phyloP scores from a whole-genome alignment of 2,797 vertebrate genomes.

The Sorex maritimensis region DNA sequence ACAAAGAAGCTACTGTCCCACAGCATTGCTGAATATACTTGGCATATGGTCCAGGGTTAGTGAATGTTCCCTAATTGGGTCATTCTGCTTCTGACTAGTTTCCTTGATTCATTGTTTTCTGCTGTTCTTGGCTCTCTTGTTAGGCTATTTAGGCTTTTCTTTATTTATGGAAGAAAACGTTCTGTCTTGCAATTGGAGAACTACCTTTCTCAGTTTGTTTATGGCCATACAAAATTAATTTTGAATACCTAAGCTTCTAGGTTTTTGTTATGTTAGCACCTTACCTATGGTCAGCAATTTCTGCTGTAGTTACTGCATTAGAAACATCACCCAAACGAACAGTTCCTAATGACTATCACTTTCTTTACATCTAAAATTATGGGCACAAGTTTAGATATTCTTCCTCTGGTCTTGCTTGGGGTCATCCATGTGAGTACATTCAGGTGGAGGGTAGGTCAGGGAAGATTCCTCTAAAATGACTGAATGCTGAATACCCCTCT shows the following conservation, averaged over 20 bases:
- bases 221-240: constrained; percentile 38
- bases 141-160: neutral
- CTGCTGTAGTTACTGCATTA: neutral
- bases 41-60: neutral
- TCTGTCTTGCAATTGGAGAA: neutral
- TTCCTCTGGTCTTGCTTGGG: neutral
- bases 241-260: neutral
- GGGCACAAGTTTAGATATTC: neutral
- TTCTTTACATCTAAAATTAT: neutral
- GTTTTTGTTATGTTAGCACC: neutral
- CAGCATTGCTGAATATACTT: neutral
- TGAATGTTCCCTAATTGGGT: neutral
- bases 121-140: neutral
- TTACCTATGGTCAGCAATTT: neutral
- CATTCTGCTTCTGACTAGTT: neutral
- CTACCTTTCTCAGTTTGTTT: neutral
- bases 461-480: no score
- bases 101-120: neutral
- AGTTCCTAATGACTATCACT: neutral
- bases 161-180: neutral
- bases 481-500: no score
- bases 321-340: neutral
- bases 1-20: neutral
- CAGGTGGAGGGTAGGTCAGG: no score
- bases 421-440: neutral